Base-by-base conservation (phyloP, 1,140 invertebrate species). In the Leptinotarsa texana region DNA sequence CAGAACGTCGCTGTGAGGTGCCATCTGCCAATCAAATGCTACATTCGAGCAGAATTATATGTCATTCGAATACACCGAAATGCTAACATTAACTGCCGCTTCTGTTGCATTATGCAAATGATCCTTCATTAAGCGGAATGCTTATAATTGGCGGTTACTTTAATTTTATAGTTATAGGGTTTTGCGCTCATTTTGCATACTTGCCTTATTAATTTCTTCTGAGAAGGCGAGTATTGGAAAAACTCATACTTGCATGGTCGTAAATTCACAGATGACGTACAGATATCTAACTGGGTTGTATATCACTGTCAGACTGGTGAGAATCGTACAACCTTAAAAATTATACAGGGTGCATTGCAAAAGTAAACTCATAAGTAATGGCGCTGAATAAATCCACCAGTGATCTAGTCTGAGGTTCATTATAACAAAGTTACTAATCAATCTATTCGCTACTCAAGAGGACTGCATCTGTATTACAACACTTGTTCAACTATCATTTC, bases 41-140 rank as follows among this genome's bases (percentile, higher is more conserved):
- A 18, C 51, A 57, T 57, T 57, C 51, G 51, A 15, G 15, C 15
- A 17, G 51, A 57, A 57, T 57, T 57, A 57, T 57, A 6, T 57
- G 51, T 57, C 51, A 57, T 57, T 57, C 51, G n/a, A 57, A 57
- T 57, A 57, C 51, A 57, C 4, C 51, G 17, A 57, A 57, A 57
- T 57, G 15, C 51, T 18, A n/a, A 57, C 17, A 57, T 57, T 57
- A 57, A 57, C 17, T 57, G 51, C 51, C n/a, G 51, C 51, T 57
- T 57, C 51, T 57, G 51, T 57, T 57, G 51, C 51, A 57, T 57
- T 57, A 57, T 57, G 51, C 51, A 57, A 57, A 57, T 57, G 51
- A 57, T 57, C 17, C 15, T 57, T 57, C 51, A 57, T 57, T 57
- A 57, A 57, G 51, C n/a, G 51, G 51, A 57, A 57, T 57, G 15